Evolutionary conservation across 2,888 invertebrate species (phyloP), one percentile per base, ranked within the genome.

Genomic region (Petrophora chlorosata): DNA sequence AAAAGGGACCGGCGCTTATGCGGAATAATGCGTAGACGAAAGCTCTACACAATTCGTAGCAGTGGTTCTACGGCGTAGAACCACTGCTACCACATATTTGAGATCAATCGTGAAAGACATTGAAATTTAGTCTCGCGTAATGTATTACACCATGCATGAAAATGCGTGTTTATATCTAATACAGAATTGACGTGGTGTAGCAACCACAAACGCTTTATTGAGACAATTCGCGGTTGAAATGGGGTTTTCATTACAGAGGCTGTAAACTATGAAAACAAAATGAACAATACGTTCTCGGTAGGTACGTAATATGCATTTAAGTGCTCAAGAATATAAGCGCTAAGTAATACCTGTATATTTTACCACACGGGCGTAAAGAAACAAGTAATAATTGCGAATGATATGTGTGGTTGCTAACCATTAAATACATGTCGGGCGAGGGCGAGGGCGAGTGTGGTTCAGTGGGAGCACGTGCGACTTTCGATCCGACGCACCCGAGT

Each of bases 251-350:
- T 49, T 34, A 43, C 39, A n/a, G 25, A n/a, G 25, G 41, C 33
- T 49, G 13, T 43, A 39, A 40, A 34, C 33, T 33, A 33, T 34
- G 43, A 34, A 44, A 43, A 43, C 49, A 29, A 43, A 49, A 43
- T 43, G 36, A 42, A 48, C 48, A 42, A 42, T 48, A 48, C 25
- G 19, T 25, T 47, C 8, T 25, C 14, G 35, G 36, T 29, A 29
- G 38, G 23, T 32, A 26, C 41, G 19, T 38, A 34, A 25, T 5
- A 28, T 15, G 8, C 13, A 35, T 28, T 26, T 26, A 35, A 26
- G 22, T 34, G 38, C 13, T 13, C n/a, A 16, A 15, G 3, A 15
- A 8, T 17, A 38, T 5, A 5, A 17, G 19, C 7, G 30, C 15
- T 33, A 22, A 5, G 15, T 4, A 22, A 12, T 14, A 7, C 16